phyloP scores from a whole-genome alignment of 2,113 vertebrate genomes.

The Noturus placidus region DNA sequence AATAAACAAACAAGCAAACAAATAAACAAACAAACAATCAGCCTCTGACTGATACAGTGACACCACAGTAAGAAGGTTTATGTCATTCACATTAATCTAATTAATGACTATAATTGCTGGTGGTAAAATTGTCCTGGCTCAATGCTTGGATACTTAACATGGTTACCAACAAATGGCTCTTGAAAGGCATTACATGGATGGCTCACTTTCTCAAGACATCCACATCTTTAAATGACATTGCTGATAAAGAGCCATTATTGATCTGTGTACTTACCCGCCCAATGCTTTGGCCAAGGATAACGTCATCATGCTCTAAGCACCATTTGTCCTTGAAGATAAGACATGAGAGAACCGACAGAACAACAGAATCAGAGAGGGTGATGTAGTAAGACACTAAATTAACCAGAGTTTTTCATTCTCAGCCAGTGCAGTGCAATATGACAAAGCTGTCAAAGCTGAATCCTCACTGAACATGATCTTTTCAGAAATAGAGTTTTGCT shows the following conservation, averaged over 20 bases:
- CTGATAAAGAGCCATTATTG: not conserved
- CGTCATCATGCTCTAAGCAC: conserved; percentile 90
- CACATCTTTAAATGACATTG: conserved; percentile 10
- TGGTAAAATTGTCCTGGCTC: conserved; percentile 14
- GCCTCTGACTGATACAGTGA: not conserved
- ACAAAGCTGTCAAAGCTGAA: not conserved
- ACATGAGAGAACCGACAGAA: not conserved
- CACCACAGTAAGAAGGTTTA: not conserved
- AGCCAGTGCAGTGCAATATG: not conserved
- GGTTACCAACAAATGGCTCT: not conserved
- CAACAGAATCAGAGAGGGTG: not conserved
- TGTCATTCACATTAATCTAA: conserved; percentile 3
- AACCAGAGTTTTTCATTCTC: not conserved
- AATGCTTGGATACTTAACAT: not conserved
- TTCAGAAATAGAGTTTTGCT: not conserved
- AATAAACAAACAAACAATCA: not conserved
- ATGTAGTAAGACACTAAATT: not conserved
- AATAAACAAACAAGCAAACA: not conserved
- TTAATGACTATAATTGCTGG: conserved; percentile 1
- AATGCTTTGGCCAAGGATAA: conserved; percentile 87
- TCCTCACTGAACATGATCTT: not conserved
- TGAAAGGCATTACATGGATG: not conserved
- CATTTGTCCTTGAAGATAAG: conserved; percentile 86
- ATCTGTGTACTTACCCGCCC: conserved; percentile 78
- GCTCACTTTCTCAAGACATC: conserved; percentile 3